Evolutionary conservation across 2,113 vertebrate genomes (phyloP).

Genomic region (Mesitornis unicolor): DNA sequence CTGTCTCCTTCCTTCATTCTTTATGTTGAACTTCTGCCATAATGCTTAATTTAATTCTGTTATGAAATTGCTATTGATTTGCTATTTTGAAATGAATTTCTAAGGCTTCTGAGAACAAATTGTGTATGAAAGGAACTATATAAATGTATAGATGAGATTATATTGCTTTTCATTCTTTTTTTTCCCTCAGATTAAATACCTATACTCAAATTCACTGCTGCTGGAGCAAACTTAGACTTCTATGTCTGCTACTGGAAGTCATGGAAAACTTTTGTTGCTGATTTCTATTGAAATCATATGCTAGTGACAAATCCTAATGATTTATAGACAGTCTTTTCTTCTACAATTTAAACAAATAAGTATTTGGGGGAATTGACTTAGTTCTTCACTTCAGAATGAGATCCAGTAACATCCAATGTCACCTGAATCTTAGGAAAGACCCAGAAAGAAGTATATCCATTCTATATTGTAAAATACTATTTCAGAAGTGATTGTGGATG

Average conservation of each 20-base stretch:
- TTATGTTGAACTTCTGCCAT: background rate
- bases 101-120: background rate
- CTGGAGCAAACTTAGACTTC: background rate
- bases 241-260: background rate
- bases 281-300: background rate
- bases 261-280: background rate
- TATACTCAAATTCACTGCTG: background rate
- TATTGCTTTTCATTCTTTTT: background rate
- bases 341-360: background rate
- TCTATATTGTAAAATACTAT: background rate
- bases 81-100: background rate
- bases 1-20: accelerated
- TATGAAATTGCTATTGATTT: background rate
- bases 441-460: background rate
- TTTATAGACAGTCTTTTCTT: background rate
- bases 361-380: accelerated
- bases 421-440: background rate
- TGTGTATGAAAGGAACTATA: background rate
- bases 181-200: background rate
- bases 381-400: background rate
- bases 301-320: background rate
- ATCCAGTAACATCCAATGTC: background rate
- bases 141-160: background rate
- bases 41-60: background rate
- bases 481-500: background rate